Conservation (phyloP, 1,140 invertebrate genomes). For the Potamilus streckersoni region DNA sequence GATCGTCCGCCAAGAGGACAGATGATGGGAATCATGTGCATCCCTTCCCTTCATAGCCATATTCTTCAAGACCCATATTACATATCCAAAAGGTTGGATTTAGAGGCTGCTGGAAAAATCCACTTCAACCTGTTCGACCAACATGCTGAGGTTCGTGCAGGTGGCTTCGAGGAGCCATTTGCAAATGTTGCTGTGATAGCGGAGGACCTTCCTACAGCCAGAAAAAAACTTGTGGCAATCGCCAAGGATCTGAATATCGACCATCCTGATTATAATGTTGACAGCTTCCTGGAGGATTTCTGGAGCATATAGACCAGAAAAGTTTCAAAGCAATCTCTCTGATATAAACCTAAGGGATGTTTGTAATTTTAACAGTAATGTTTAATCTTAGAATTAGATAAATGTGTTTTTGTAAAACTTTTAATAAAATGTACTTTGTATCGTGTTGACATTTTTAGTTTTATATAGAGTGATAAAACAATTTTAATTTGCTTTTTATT, state of each 20-base stretch:
- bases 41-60: slow-evolving; percentile 29
- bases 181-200: slow-evolving; percentile 38
- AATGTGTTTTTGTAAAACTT: too few relatives aligned
- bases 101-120: slow-evolving; percentile 18
- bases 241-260: slow-evolving; percentile 27
- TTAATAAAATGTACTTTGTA: too few relatives aligned
- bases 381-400: too few relatives aligned
- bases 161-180: slow-evolving; percentile 28
- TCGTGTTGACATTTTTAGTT: too few relatives aligned
- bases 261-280: slow-evolving; percentile 22
- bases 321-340: too few relatives aligned
- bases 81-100: slow-evolving; percentile 8
- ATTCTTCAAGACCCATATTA: slow-evolving; percentile 14
- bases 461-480: too few relatives aligned
- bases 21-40: slow-evolving; percentile 42
- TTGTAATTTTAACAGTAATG: too few relatives aligned
- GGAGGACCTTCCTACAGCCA: slow-evolving; percentile 1
- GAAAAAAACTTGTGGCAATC: slow-evolving; percentile 29
- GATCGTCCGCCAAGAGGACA: neutral
- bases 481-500: too few relatives aligned
- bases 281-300: slow-evolving; percentile 23
- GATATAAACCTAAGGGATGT: too few relatives aligned
- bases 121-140: neutral
- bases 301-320: neutral
- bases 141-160: neutral